These are phyloP conservation scores for Aricia artaxerxes DNA, from an alignment of 2,888 invertebrate genomes.

Conservation along the genomic window DNA sequence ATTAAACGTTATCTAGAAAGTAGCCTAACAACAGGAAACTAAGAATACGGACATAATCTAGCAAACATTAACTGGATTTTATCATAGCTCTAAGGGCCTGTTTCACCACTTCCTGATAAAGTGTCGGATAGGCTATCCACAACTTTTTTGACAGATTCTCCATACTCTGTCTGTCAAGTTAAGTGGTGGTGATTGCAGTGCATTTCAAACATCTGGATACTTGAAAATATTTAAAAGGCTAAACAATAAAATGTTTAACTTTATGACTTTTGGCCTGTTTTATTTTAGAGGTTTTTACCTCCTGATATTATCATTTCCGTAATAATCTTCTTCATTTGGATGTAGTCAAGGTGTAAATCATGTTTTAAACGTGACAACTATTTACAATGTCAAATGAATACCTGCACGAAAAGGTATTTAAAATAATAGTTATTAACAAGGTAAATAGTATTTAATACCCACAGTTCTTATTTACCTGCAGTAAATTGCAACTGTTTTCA, in stretches of 20 bases:
- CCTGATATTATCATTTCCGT: conserved; percentile 2
- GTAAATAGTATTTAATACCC: not conserved
- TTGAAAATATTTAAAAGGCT: not conserved
- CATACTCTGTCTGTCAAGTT: no score
- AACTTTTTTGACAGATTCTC: no score
- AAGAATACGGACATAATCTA: no score
- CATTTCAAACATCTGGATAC: not conserved
- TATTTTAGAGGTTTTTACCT: conserved; percentile 2
- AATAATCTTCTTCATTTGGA: not conserved
- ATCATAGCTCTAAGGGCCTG: no score
- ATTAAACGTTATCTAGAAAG: no score
- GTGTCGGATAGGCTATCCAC: no score
- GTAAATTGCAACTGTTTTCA: not conserved
- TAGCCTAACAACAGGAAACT: no score
- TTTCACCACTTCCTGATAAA: no score
- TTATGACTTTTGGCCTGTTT: not conserved
- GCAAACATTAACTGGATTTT: no score
- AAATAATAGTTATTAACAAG: conserved; percentile 11
- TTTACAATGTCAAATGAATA: conserved; percentile 3
- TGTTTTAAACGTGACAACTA: not conserved
- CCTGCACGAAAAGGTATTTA: conserved; percentile 1
- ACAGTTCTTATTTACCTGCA: not conserved
- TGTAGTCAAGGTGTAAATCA: conserved; percentile 5
- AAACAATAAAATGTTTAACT: not conserved
- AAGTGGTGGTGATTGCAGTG: not conserved